Evolutionary conservation across 2,113 vertebrate genomes (phyloP), one percentile per base, ranked within the genome.

Genomic region (Procapra przewalskii): DNA sequence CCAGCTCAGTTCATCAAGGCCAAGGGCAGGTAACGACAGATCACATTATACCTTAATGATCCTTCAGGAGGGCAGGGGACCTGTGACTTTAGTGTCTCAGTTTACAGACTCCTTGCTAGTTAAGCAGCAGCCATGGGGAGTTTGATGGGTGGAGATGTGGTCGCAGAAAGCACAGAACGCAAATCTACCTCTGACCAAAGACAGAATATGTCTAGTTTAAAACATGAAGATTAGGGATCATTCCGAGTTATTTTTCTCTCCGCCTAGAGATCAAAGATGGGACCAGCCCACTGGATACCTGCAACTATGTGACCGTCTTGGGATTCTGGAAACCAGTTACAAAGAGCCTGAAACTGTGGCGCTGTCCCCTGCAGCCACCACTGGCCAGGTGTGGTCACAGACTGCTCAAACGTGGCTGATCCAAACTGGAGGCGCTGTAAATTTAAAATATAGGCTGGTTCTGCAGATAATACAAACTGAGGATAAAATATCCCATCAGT

Each of bases 301-400:
- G 3, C 27, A 60, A 11, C 84, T 40, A 1, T 1, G 21, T n/a
- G 77, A 50, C 48, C 13, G 11, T 14, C 13, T 33, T 9, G 11
- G 15, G n/a, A 40, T 4, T 27, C 27, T 13, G 45, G 4, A 52
- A 79, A 77, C 50, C 62, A 12, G 17, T 11, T 27, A 71, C 52
- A 29, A 40, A 92, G 16, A 91, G 36, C 40, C 5, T 1, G 23
- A 15, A 29, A 7, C 16, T 14, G 43, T 31, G 15, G 27, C 0
- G 3, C 27, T 11, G 21, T 11, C 43, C 80, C 7, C 62, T 0
- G 9, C 5, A 23, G 17, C 7, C 17, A 7, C 40, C 83, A 21
- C 64, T 15, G 45, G 88, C 71, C 67, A 21, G 36, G 5, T 0
- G 1, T 8, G 13, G 67, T 3, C 2, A 33, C 0, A 1, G n/a